phyloP scores from a whole-genome alignment of 1,140 invertebrate genomes.

The Harlomillsia oculata region DNA sequence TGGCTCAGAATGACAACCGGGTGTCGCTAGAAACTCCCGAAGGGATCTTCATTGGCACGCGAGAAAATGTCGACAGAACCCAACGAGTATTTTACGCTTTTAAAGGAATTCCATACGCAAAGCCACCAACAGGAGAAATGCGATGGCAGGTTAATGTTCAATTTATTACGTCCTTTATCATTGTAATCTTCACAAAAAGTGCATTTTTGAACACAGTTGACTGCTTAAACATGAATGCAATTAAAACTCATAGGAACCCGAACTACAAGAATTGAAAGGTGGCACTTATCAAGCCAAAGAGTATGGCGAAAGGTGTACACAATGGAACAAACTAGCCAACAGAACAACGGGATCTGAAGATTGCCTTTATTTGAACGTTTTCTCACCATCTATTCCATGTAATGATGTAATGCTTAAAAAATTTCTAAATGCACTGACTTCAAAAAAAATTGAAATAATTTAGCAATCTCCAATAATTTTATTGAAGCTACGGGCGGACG shows the following conservation, averaged over 20 bases:
- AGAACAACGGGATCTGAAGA: constrained; percentile 13
- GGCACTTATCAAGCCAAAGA: constrained; percentile 7
- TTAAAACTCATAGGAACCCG: constrained; percentile 15
- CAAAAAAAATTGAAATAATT: neutral
- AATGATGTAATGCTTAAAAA: neutral
- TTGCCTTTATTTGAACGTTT: constrained; percentile 21
- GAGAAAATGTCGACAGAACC: constrained; percentile 10
- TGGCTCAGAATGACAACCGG: neutral
- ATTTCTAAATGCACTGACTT: neutral
- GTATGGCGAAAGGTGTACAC: constrained; percentile 14
- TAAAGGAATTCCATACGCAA: constrained; percentile 23
- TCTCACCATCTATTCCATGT: constrained; percentile 11
- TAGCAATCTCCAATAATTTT: neutral
- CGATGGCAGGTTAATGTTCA: constrained; percentile 9
- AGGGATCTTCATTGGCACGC: constrained; percentile 10
- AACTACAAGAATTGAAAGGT: constrained; percentile 2
- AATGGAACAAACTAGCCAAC: constrained; percentile 1
- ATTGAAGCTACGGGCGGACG: neutral
- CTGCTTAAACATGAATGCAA: too few species aligned
- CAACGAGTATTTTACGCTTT: constrained; percentile 12
- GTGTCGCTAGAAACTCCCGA: constrained; percentile 3
- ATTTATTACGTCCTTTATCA: neutral
- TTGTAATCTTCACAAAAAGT: neutral
- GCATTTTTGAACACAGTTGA: too few species aligned
- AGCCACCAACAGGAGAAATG: constrained; percentile 8